These are phyloP conservation scores for Chloroceryle inda DNA, from an alignment of 2,797 vertebrate species.

Conservation along the genomic window DNA sequence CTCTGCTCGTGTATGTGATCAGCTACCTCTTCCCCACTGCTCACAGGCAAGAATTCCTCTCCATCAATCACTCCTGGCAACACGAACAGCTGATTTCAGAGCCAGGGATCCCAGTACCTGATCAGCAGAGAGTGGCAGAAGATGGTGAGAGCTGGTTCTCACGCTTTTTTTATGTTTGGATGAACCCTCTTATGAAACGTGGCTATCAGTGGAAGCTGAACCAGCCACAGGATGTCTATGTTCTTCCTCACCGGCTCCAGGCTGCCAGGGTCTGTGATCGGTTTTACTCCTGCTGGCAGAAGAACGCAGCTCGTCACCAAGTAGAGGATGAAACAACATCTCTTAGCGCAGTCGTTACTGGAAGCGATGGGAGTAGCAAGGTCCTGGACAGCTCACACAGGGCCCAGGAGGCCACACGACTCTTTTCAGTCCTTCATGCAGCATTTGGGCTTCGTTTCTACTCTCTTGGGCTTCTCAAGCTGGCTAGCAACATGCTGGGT, in stretches of 20 bases:
- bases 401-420: slow-evolving; percentile 38
- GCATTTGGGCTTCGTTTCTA: slow-evolving; percentile 89
- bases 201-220: slow-evolving; percentile 86
- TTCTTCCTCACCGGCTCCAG: slow-evolving; percentile 86
- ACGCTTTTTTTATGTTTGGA: slow-evolving; percentile 91
- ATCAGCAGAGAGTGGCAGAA: slow-evolving; percentile 84
- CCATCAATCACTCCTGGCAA: slow-evolving; percentile 78
- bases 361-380: neutral
- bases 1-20: slow-evolving; percentile 84
- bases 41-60: slow-evolving; percentile 53
- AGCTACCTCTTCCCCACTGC: slow-evolving; percentile 81
- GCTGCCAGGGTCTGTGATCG: slow-evolving; percentile 77
- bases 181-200: slow-evolving; percentile 88
- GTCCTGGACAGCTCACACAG: neutral
- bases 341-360: slow-evolving; percentile 50
- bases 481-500: slow-evolving; percentile 82
- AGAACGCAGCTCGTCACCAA: slow-evolving; percentile 49
- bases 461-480: slow-evolving; percentile 87
- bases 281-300: slow-evolving; percentile 87
- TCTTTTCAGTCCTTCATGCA: slow-evolving; percentile 85
- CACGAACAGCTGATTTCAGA: slow-evolving; percentile 78
- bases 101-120: slow-evolving; percentile 48
- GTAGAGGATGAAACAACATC: neutral
- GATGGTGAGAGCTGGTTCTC: slow-evolving; percentile 92
- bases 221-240: slow-evolving; percentile 83